Percentiles rank a stretch among this genome's conserved stretches.
These are phyloP conservation scores for Galeruca laticollis DNA, from an alignment of 2,888 invertebrate species.

Conservation along the genomic window DNA sequence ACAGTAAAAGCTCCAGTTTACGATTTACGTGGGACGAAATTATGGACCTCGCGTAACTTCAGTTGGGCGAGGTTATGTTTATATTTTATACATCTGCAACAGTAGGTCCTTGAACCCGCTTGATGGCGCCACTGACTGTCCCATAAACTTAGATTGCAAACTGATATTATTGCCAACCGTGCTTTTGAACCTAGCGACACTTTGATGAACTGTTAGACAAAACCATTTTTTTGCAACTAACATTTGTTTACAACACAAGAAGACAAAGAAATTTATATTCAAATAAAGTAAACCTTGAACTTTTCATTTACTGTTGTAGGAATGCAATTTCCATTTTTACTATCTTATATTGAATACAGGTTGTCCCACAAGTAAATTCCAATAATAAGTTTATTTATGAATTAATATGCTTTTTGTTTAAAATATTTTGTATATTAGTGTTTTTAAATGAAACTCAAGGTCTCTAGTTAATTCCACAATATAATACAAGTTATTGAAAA, in stretches of 20 bases:
- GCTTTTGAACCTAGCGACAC: neutral
- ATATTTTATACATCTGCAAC: slow-evolving; percentile 28
- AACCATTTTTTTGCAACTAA: neutral
- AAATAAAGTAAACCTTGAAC: neutral
- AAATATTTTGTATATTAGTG: no score
- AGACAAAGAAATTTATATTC: neutral
- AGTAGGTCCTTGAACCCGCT: slow-evolving; percentile 44
- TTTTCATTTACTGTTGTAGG: neutral
- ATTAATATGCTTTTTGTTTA: no score
- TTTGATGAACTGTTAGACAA: slow-evolving; percentile 16
- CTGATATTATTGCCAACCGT: slow-evolving; percentile 9
- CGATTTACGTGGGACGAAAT: slow-evolving; percentile 39
- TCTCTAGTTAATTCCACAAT: no score
- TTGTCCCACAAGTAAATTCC: no score
- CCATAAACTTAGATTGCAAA: slow-evolving; percentile 27
- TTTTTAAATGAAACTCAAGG: no score
- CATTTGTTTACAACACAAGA: neutral
- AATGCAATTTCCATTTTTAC: neutral
- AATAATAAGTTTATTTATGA: no score
- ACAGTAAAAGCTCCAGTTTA: slow-evolving; percentile 23
- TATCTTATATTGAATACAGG: neutral
- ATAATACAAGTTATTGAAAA: no score
- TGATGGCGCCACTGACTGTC: slow-evolving; percentile 43
- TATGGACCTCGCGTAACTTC: slow-evolving; percentile 36
- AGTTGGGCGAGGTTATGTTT: slow-evolving; percentile 47